These are phyloP conservation scores for Enteromius mattozi DNA, from an alignment of 2,797 vertebrate genomes.

Conservation along the genomic window DNA sequence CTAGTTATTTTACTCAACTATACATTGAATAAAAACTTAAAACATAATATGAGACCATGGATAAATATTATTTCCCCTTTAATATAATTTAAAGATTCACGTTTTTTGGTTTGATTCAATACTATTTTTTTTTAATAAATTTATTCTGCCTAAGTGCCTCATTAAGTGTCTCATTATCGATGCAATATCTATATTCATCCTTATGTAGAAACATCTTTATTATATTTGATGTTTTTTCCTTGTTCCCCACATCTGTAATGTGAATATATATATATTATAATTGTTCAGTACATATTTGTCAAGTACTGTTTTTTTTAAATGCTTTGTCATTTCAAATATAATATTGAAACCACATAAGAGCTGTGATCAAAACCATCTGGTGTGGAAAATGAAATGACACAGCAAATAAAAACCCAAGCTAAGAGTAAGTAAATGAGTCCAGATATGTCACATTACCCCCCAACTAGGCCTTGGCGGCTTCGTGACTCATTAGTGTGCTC, in stretches of 20 bases:
- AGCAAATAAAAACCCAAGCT: constrained; percentile 39
- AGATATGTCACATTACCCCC: constrained; percentile 62
- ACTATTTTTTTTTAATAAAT: background rate
- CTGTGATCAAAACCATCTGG: constrained; percentile 1
- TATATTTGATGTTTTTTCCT: background rate
- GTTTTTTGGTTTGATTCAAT: background rate
- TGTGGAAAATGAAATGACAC: background rate
- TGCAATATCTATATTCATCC: background rate
- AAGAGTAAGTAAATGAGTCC: constrained; percentile 66
- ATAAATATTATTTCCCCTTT: background rate
- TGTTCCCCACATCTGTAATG: background rate
- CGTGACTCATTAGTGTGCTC: constrained; percentile 2
- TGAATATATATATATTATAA: background rate
- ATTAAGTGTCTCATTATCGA: background rate
- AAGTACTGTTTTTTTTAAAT: constrained; percentile 7
- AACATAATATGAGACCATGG: background rate
- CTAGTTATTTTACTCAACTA: background rate
- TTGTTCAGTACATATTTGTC: background rate
- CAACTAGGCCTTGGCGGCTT: background rate
- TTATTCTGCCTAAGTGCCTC: too few species aligned
- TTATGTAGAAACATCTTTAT: background rate
- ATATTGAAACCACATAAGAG: background rate
- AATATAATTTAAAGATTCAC: background rate
- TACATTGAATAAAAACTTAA: background rate
- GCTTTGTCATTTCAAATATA: constrained; percentile 9